Conservation (phyloP, 2,113 vertebrate species). For the Muntiacus reevesi region DNA sequence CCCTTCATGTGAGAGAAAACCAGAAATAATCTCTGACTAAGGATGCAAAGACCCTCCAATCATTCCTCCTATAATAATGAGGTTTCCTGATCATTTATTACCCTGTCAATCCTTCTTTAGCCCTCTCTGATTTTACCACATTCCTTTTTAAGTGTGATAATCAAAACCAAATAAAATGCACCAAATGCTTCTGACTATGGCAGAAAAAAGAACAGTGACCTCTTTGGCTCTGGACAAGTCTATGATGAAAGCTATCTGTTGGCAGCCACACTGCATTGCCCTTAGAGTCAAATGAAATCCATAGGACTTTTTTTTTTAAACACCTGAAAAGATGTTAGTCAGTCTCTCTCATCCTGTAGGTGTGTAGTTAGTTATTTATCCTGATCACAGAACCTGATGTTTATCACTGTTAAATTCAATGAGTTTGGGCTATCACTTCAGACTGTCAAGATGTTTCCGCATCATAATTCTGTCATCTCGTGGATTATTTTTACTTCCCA, state of each 20-base stretch:
- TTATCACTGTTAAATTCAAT: conserved; percentile 19
- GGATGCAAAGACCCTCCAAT: too few relatives aligned
- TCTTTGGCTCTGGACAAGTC: neutral
- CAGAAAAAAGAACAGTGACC: neutral
- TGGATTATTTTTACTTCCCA: conserved; percentile 9
- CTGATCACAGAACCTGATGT: neutral
- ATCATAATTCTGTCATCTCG: conserved; percentile 43
- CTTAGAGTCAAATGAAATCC: neutral
- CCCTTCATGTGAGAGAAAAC: neutral
- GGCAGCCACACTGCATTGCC: neutral
- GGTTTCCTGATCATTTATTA: neutral
- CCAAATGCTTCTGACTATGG: neutral
- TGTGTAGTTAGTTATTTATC: neutral
- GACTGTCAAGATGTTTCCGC: conserved; percentile 12
- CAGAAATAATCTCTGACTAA: neutral
- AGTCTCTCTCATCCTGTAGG: neutral
- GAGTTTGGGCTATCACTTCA: neutral
- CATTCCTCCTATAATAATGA: rapidly evolving
- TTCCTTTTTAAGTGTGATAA: neutral
- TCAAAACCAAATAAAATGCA: neutral
- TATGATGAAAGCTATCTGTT: neutral
- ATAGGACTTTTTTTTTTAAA: neutral
- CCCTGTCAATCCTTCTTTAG: neutral
- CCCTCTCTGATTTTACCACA: neutral
- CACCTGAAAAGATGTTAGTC: neutral